Conservation (phyloP, 2,888 invertebrate species). For the Mylabris sibirica region DNA sequence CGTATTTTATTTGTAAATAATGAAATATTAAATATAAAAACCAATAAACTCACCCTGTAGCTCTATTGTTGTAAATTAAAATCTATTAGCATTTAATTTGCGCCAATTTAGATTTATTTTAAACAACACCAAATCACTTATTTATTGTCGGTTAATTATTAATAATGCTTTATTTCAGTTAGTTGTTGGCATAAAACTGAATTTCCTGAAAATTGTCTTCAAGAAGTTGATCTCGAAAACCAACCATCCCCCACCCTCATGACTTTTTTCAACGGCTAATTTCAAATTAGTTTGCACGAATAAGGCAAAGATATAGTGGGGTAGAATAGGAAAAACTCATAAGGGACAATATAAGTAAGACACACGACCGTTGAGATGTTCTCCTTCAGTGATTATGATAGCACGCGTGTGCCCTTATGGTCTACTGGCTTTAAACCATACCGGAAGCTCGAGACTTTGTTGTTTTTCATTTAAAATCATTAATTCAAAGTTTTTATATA, state of each 20-base stretch:
- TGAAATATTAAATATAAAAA: background rate
- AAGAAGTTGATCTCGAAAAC: background rate
- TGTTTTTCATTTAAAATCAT: background rate
- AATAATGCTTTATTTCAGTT: background rate
- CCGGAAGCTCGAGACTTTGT: conserved; percentile 15
- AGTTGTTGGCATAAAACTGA: conserved; percentile 4
- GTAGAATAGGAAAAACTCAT: background rate
- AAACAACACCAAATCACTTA: conserved; percentile 6
- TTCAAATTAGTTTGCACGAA: conserved; percentile 33
- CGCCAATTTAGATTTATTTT: background rate
- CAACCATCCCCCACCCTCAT: conserved; percentile 42
- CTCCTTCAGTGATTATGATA: conserved; percentile 55
- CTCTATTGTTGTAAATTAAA: background rate
- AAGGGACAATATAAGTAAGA: conserved; percentile 40
- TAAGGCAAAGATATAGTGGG: background rate
- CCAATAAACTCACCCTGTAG: background rate
- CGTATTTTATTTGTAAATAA: conserved; percentile 4
- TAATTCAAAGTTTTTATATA: background rate
- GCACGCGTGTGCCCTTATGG: conserved; percentile 56
- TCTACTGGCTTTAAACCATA: conserved; percentile 45
- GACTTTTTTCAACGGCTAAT: conserved; percentile 49
- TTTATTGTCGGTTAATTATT: background rate
- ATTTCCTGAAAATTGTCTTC: conserved; percentile 15
- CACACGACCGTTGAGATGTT: conserved; percentile 60
- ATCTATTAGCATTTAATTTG: conserved; percentile 3